phyloP scores from a whole-genome alignment of 2,888 invertebrate genomes.

The Nomada goodeniana region DNA sequence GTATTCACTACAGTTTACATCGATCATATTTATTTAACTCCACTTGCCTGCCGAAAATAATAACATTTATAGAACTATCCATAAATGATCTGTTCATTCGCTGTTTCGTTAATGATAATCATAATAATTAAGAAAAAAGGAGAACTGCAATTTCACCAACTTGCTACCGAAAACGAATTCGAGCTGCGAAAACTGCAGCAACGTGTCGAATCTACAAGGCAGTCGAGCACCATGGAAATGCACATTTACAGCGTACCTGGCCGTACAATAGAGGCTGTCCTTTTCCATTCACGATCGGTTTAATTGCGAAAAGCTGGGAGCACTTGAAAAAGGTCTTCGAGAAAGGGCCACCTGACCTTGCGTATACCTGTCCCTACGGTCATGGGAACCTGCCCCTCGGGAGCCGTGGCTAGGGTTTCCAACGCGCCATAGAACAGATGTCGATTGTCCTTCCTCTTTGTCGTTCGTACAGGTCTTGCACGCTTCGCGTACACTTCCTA shows the following conservation, averaged over 20 bases:
- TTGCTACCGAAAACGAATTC: too few species aligned
- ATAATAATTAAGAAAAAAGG: too few species aligned
- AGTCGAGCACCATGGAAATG: background rate
- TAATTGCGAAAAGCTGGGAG: constrained; percentile 47
- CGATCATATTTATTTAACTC: too few species aligned
- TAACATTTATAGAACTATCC: too few species aligned
- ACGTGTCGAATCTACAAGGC: background rate
- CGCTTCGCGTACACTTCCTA: constrained; percentile 43
- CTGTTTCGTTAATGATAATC: too few species aligned
- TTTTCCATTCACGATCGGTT: constrained; percentile 30
- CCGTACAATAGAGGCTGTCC: constrained; percentile 34
- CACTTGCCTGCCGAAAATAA: too few species aligned
- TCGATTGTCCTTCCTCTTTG: constrained; percentile 73
- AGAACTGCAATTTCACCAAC: too few species aligned
- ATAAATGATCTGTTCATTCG: too few species aligned
- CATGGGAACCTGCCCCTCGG: constrained; percentile 73
- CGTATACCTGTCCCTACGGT: constrained; percentile 65
- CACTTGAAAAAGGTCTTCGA: constrained; percentile 21
- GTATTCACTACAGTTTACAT: too few species aligned
- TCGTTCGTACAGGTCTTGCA: constrained; percentile 41
- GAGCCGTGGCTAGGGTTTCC: constrained; percentile 65
- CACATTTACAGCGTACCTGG: constrained; percentile 2
- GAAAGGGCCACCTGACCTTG: constrained; percentile 61
- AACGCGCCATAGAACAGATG: constrained; percentile 70
- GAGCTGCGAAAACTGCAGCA: too few species aligned